phyloP scores from a whole-genome alignment of 2,113 vertebrate species.

The Corynorhinus townsendii region DNA sequence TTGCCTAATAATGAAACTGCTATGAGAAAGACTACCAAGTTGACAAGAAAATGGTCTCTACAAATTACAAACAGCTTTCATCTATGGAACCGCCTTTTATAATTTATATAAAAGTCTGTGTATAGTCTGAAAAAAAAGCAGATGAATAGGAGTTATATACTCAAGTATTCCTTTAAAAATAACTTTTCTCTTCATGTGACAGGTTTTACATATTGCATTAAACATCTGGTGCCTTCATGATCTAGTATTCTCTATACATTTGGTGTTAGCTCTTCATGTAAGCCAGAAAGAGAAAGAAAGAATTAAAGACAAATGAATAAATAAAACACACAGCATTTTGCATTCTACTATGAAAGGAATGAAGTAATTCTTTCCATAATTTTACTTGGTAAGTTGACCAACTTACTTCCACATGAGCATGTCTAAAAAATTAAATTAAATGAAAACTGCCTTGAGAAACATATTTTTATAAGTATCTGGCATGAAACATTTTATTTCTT shows the following conservation, averaged over 20 bases:
- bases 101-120: conserved; percentile 63
- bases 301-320: background rate
- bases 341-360: background rate
- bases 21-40: conserved; percentile 55
- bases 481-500: background rate
- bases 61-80: conserved; percentile 66
- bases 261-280: conserved; percentile 60
- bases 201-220: conserved; percentile 78
- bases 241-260: conserved; percentile 64
- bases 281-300: conserved; percentile 65
- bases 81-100: conserved; percentile 54
- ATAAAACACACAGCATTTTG: conserved; percentile 27
- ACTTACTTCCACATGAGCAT: background rate
- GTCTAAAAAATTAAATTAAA: background rate
- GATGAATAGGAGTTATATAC: conserved; percentile 55
- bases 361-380: background rate
- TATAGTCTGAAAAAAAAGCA: conserved; percentile 43
- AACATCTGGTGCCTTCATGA: conserved; percentile 76
- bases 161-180: conserved; percentile 65
- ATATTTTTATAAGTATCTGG: background rate
- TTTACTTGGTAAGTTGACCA: background rate
- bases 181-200: conserved; percentile 69
- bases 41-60: conserved; percentile 70
- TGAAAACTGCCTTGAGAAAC: background rate
- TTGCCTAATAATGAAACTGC: conserved; percentile 72